Percentiles rank a stretch among this genome's conserved stretches.
Evolutionary conservation across 2,113 vertebrate species (phyloP).

Genomic region (Aix galericulata): DNA sequence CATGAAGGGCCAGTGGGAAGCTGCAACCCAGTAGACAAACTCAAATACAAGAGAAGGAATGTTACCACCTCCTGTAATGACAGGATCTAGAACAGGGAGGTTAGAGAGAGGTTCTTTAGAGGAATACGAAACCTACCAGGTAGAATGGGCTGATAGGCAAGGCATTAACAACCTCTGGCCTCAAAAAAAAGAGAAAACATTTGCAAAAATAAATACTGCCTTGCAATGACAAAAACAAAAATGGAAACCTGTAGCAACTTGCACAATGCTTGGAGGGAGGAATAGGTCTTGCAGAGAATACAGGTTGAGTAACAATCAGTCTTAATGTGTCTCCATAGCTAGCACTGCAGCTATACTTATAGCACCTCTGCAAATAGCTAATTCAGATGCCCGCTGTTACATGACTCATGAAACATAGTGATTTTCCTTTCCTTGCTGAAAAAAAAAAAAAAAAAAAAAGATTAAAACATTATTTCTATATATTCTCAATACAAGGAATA

Average conservation of each 20-base stretch:
- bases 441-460: not conserved
- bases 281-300: not conserved
- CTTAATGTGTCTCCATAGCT: not conserved
- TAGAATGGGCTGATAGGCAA: not conserved
- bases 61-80: not conserved
- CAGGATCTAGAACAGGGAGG: not conserved
- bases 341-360: not conserved
- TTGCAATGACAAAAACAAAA: not conserved
- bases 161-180: not conserved
- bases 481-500: not conserved
- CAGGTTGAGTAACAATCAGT: not conserved
- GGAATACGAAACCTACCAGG: not conserved
- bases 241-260: not conserved
- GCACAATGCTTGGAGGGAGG: not conserved
- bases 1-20: fast-evolving
- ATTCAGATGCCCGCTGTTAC: not conserved
- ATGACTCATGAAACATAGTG: not conserved
- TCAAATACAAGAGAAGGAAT: not conserved
- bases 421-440: not conserved
- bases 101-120: not conserved
- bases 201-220: not conserved
- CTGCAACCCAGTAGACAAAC: not conserved
- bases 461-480: not conserved
- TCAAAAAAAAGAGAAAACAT: not conserved
- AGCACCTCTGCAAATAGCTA: not conserved